Percentiles rank a stretch among this genome's conserved stretches.
Evolutionary conservation across 2,113 vertebrate species (phyloP).

Genomic region (Poeciliopsis retropinna): DNA sequence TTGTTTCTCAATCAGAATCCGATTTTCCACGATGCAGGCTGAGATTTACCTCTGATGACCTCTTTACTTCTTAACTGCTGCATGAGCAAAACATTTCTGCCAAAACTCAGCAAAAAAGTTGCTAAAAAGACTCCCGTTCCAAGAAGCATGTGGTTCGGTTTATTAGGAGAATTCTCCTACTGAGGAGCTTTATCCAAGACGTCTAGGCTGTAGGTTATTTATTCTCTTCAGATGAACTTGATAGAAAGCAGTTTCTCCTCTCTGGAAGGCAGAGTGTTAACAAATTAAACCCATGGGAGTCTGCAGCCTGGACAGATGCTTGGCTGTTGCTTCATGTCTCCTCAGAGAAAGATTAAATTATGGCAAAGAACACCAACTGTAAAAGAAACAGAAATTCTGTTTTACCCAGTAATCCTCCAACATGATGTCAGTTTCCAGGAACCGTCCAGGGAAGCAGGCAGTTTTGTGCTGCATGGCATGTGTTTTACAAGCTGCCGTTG

Average conservation of each 20-base stretch:
- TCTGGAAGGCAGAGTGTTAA: constrained; percentile 24
- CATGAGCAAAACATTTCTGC: neutral
- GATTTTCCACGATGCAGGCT: neutral
- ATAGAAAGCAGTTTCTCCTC: constrained; percentile 4
- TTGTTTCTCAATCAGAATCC: neutral
- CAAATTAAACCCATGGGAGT: constrained; percentile 31
- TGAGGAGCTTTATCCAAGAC: constrained; percentile 7
- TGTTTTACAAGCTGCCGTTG: constrained; percentile 18
- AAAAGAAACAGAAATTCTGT: constrained; percentile 10
- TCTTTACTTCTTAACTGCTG: constrained; percentile 7
- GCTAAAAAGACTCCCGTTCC: neutral
- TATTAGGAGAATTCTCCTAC: constrained; percentile 24
- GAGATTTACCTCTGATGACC: neutral
- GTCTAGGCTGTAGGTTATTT: constrained; percentile 5
- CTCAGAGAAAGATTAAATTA: neutral
- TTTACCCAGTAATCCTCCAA: constrained; percentile 10
- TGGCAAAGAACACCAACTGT: neutral
- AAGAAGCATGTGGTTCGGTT: constrained; percentile 14
- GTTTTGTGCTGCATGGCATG: neutral
- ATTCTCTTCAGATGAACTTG: constrained; percentile 2
- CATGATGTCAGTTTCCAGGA: neutral
- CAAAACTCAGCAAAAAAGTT: neutral
- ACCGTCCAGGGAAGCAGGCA: neutral
- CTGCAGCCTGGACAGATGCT: constrained; percentile 5
- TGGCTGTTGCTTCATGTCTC: constrained; percentile 10